These are phyloP conservation scores for Cydia strobilella DNA, from an alignment of 1,140 invertebrate species.

Conservation along the genomic window DNA sequence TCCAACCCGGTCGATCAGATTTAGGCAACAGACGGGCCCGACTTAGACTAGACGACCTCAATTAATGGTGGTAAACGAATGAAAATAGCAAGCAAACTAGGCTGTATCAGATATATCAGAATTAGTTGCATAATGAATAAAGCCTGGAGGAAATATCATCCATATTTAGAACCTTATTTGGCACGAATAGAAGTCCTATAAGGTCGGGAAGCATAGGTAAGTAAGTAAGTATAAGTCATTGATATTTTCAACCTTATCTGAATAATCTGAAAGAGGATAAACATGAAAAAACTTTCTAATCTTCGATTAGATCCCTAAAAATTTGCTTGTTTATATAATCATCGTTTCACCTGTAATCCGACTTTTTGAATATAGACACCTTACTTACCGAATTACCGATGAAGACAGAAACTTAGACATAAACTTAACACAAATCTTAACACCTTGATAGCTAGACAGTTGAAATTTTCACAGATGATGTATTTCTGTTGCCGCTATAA, in stretches of 20 bases:
- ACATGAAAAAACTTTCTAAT: no score
- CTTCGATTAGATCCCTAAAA: no score
- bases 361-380: no score
- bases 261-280: not conserved
- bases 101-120: not conserved
- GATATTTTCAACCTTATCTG: not conserved
- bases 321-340: no score
- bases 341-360: no score
- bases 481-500: no score
- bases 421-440: no score
- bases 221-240: no score
- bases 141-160: not conserved
- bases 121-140: not conserved
- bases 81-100: not conserved
- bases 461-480: no score
- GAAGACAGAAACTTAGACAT: no score
- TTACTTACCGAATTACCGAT: no score
- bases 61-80: slow-evolving; percentile 1
- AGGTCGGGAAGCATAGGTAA: not conserved
- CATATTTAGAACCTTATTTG: not conserved
- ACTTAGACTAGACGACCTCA: slow-evolving; percentile 15
- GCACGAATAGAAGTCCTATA: not conserved
- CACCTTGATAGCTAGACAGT: no score
- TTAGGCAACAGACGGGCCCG: not conserved
- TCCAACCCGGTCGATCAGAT: not conserved